Percentiles rank a stretch among this genome's conserved stretches.
phyloP scores from a whole-genome alignment of 2,113 vertebrate species.

The Ploceus nigricollis region DNA sequence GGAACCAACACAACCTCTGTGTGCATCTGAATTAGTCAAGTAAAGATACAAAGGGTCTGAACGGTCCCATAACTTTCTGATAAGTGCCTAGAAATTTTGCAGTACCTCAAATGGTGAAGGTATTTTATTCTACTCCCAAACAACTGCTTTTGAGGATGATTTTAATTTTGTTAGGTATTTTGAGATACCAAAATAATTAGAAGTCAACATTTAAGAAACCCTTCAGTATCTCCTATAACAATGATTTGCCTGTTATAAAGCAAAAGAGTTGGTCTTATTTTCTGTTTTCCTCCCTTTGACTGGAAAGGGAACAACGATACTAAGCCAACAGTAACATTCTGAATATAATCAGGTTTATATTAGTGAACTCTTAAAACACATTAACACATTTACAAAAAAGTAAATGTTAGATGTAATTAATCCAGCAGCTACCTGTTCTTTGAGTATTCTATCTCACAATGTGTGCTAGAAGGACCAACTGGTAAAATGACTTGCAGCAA shows the following conservation, averaged over 20 bases:
- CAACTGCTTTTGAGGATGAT: neutral
- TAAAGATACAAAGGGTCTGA: neutral
- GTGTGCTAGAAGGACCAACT: neutral
- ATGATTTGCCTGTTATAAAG: neutral
- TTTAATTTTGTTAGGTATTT: neutral
- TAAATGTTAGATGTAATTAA: neutral
- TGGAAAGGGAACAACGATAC: neutral
- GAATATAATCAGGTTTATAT: neutral
- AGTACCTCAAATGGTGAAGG: neutral
- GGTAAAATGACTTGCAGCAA: neutral
- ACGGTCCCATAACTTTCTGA: neutral
- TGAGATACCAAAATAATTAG: neutral
- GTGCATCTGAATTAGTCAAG: neutral
- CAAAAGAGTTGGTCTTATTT: neutral
- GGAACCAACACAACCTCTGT: neutral
- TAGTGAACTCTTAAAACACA: neutral
- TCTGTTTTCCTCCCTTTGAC: neutral
- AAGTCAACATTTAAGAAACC: neutral
- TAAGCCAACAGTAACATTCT: neutral
- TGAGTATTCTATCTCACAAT: neutral
- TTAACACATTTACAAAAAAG: neutral
- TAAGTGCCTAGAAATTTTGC: neutral
- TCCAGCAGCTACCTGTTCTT: neutral
- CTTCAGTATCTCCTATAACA: neutral
- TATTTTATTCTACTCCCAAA: neutral